These are phyloP conservation scores for Mirza zaza DNA, from an alignment of 2,113 vertebrate species.

Conservation along the genomic window DNA sequence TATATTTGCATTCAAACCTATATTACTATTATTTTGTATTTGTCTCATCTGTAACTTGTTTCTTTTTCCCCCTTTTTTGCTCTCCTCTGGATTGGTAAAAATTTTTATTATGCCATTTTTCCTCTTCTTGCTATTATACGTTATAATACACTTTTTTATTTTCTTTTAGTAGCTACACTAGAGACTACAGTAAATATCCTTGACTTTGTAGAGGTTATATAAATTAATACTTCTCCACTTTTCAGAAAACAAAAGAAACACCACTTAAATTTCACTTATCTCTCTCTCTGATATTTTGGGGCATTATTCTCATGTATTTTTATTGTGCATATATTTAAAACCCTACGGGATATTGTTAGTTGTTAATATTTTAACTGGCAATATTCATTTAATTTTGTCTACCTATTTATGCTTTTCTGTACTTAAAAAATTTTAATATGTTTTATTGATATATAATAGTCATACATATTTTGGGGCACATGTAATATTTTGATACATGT, in stretches of 20 bases:
- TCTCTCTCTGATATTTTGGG: background rate
- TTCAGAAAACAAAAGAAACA: background rate
- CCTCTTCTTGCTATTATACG: background rate
- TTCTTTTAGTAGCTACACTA: background rate
- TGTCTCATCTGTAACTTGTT: background rate
- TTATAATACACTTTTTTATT: background rate
- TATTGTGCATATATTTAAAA: background rate
- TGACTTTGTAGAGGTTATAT: background rate
- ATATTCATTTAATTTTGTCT: background rate
- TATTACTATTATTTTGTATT: background rate
- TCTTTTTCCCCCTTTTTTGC: background rate
- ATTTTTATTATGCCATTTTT: background rate
- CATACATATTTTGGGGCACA: background rate
- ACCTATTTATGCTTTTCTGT: background rate
- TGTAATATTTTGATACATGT: background rate
- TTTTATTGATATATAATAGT: background rate
- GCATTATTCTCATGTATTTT: background rate
- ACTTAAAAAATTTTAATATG: background rate
- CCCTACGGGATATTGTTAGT: background rate
- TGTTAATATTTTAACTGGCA: background rate
- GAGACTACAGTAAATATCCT: background rate
- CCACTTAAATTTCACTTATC: background rate
- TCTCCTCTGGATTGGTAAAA: background rate
- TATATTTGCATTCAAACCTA: background rate
- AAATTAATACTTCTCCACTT: background rate